Conservation (phyloP, 2,888 invertebrate genomes). For the Campoletis raptor region DNA sequence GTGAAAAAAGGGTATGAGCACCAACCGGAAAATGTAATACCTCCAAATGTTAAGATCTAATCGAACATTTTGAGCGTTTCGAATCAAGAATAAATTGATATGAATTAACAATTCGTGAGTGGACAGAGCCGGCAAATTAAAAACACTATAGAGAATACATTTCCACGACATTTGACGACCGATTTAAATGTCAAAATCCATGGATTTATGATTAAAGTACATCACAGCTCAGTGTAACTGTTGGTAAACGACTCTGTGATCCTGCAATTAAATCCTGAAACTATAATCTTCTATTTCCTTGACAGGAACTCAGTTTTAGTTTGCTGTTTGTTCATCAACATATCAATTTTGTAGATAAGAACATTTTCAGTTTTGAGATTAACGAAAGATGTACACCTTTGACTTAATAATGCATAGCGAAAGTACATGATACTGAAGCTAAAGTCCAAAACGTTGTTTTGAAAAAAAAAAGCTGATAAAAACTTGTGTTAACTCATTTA, state of each 20-base stretch:
- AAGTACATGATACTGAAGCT: neutral
- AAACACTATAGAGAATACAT: neutral
- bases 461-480: neutral
- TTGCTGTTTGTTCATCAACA: neutral
- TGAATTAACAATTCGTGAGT: neutral
- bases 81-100: neutral
- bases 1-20: slow-evolving; percentile 1
- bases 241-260: neutral
- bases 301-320: neutral
- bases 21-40: neutral
- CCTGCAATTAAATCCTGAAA: neutral
- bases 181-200: neutral
- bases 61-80: slow-evolving; percentile 21
- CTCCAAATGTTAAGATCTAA: neutral
- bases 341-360: neutral
- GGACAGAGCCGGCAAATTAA: neutral
- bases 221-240: neutral
- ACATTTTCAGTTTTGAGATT: neutral
- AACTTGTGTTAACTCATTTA: neutral
- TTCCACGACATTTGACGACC: neutral
- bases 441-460: neutral
- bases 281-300: neutral
- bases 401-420: neutral
- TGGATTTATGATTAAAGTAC: no score
- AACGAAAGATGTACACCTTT: neutral